phyloP scores from a whole-genome alignment of 2,113 vertebrate species.

The Cettia cetti region DNA sequence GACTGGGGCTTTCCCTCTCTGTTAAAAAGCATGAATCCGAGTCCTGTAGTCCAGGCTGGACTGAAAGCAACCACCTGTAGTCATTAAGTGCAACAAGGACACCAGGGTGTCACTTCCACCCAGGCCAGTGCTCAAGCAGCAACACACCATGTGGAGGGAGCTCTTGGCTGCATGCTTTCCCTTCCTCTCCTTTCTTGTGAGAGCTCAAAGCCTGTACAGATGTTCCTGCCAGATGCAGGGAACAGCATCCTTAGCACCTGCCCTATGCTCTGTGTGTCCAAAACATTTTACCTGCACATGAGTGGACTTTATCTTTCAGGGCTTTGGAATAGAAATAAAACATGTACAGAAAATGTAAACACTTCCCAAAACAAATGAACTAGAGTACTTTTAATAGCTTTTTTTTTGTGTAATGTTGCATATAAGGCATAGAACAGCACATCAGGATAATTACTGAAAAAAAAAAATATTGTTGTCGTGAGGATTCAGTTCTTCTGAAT shows the following conservation, averaged over 20 bases:
- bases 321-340: constrained; percentile 25
- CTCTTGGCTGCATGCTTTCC: constrained; percentile 41
- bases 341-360: constrained; percentile 20
- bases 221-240: constrained; percentile 4
- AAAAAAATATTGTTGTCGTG: not conserved
- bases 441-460: not conserved
- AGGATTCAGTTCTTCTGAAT: constrained; percentile 1
- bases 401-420: constrained; percentile 1
- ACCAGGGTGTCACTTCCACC: not conserved
- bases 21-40: not conserved
- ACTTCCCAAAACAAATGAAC: constrained; percentile 35
- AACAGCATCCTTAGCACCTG: not conserved
- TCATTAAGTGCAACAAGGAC: constrained; percentile 1
- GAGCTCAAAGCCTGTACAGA: not conserved
- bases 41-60: not conserved
- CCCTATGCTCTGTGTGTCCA: not conserved
- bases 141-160: not conserved
- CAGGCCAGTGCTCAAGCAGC: not conserved
- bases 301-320: constrained; percentile 58
- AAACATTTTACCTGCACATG: not conserved
- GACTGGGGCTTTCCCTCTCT: not conserved
- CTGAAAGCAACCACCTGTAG: not conserved
- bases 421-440: not conserved
- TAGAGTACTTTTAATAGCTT: not conserved
- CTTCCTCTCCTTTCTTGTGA: not conserved